Evolutionary conservation across 2,113 vertebrate species (phyloP), one percentile per base, ranked within the genome.

Genomic region (Eudorcas thomsonii): DNA sequence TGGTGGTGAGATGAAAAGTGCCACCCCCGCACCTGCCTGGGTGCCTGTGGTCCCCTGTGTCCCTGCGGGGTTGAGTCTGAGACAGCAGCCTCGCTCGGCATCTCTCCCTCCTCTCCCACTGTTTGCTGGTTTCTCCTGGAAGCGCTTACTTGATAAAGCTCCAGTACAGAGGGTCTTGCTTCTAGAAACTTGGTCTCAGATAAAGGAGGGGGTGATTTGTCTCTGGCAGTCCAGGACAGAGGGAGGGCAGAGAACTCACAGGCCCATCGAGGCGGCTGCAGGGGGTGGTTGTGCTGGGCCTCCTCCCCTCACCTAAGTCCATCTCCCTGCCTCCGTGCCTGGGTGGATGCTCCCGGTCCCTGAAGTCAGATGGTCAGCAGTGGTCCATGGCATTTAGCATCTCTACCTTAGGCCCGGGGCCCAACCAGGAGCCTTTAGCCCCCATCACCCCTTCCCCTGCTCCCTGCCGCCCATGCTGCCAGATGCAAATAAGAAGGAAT

Each of bases 231-330:
- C 8, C 2, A 21, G 28, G n/a, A 28, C 19, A 21, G 15, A 2
- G 0, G 17, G 13, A 11, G 28, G 33, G 15, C 86, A 7, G 36
- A 16, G 52, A n/a, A 6, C 50, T 7, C 0, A 0, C 21, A 57
- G 67, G 19, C 3, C 6, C 0, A 5, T 13, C 0, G 2, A 50
- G 12, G n/a, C 0, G 1, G 23, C 0, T 3, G 9, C 1, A 0
- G 1, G 3, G 16, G 48, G 0, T 1, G 0, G 64, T 10, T 16
- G 1, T 1, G 5, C 50, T 4, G 4, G 21, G 26, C 23, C 54
- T 43, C 48, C 57, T 19, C 52, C n/a, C 28, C 9, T n/a, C n/a
- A 17, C 17, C 57, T 2, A 1, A 1, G 12, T 14, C 78, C 8
- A 0, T 11, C 43, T 16, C 6, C 6, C 23, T n/a, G 17, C 33